phyloP scores from a whole-genome alignment of 2,797 vertebrate species.

The Spondyliosoma cantharus region DNA sequence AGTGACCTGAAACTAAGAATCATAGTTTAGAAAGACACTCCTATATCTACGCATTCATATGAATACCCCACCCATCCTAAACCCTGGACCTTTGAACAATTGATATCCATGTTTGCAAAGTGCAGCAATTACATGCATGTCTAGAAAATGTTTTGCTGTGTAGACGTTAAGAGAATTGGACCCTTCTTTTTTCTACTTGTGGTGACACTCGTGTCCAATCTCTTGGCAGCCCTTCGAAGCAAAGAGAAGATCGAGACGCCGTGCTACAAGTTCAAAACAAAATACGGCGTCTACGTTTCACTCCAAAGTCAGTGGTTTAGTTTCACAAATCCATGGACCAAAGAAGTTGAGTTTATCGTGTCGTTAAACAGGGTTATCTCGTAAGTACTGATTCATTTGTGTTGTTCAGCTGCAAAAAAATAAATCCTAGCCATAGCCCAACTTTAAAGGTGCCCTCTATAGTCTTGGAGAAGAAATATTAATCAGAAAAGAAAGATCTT shows the following conservation, averaged over 20 bases:
- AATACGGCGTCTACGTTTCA: constrained; percentile 93
- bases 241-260: constrained; percentile 96
- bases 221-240: constrained; percentile 90
- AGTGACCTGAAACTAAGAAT: too few species aligned
- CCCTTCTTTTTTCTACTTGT: background rate
- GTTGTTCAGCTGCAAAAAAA: too few species aligned
- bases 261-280: constrained; percentile 97
- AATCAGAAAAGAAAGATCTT: too few species aligned
- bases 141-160: background rate
- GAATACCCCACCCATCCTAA: too few species aligned
- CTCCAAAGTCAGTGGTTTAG: constrained; percentile 97
- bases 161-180: background rate
- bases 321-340: constrained; percentile 99
- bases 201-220: constrained; percentile 19
- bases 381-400: constrained; percentile 85
- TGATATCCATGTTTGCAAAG: background rate
- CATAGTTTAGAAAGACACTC: too few species aligned
- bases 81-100: background rate
- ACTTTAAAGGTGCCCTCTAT: too few species aligned
- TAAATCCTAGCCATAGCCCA: too few species aligned
- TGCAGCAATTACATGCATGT: background rate
- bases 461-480: too few species aligned
- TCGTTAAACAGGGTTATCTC: constrained; percentile 92
- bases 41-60: too few species aligned
- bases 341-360: constrained; percentile 98